phyloP scores from a whole-genome alignment of 1,140 invertebrate species.

The Drosophila watanabei region DNA sequence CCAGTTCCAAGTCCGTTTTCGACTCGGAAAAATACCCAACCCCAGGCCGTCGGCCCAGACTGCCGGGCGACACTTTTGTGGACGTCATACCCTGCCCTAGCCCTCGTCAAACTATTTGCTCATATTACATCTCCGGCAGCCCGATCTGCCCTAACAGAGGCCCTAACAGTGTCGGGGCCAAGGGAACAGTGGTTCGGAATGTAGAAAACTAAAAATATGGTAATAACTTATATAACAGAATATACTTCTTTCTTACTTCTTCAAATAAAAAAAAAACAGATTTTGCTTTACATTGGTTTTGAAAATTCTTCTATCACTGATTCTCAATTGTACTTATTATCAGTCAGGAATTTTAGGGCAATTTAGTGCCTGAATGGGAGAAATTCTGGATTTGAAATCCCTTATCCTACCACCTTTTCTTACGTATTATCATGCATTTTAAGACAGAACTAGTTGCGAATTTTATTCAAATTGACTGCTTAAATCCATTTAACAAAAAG shows the following conservation, averaged over 20 bases:
- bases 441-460: no score
- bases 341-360: no score
- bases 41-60: slow-evolving; percentile 57
- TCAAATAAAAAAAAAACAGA: background rate
- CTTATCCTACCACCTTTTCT: no score
- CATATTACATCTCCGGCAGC: slow-evolving; percentile 71
- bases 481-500: no score
- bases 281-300: background rate
- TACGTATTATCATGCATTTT: no score
- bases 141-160: slow-evolving; percentile 34
- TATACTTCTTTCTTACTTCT: no score
- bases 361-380: no score
- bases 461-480: no score
- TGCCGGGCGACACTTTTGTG: slow-evolving; percentile 68
- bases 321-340: background rate
- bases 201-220: background rate
- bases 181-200: slow-evolving; percentile 27
- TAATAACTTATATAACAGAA: background rate
- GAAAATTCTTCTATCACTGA: background rate
- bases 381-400: no score
- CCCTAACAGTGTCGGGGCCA: slow-evolving; percentile 44
- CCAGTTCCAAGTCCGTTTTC: slow-evolving; percentile 12
- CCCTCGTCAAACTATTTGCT: slow-evolving; percentile 64
- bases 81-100: slow-evolving; percentile 49
- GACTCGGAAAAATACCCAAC: slow-evolving; percentile 15